Evolutionary conservation across 1,140 invertebrate genomes (phyloP), one percentile per base, ranked within the genome.

Genomic region (Pseudachorutes palmiensis): DNA sequence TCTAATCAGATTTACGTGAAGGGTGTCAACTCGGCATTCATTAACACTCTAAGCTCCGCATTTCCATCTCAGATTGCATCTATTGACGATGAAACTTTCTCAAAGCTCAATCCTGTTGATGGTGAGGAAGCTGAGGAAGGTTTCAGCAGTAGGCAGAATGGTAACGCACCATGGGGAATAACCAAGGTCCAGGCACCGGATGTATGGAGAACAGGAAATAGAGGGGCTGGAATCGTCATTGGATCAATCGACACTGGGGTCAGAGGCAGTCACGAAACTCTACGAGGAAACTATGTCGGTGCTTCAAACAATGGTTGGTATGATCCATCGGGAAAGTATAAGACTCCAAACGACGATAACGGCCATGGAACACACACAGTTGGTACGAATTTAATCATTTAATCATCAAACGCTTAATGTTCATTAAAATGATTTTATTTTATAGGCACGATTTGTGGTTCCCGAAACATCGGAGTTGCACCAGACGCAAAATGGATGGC

Each of bases 331-430:
- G 16, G 19, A 0, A 16, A 24, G 0, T 36, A 14, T 30, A 24
- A n/a, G 9, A 28, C 16, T 1, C 70, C 70, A 0, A 64, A 59
- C n/a, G 70, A 72, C 28, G 24, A 48, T 2, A 36, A 66, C 28
- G 67, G 67, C 24, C 70, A 72, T 41, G 70, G 70, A 36, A 69
- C 51, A 41, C 68, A 69, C 59, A 55, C 49, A 22, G 49, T 63
- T 12, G 24, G 51, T 55, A n/a, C n/a, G 36, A 12, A 45, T 12
- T 45, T 45, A 12, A 45, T 19, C 36, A 45, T 45, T 45, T 45
- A 45, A 45, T 12, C 9, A 45, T 45, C 9, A 12, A 19, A 45
- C 36, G 36, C n/a, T 45, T 45, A 45, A 45, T 45, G 36, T 12
- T 12, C 36, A 45, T 60, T 29, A 16, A 29, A 22, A 60, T 66